Conservation (phyloP, 2,888 invertebrate genomes). For the Polydrusus tereticollis region DNA sequence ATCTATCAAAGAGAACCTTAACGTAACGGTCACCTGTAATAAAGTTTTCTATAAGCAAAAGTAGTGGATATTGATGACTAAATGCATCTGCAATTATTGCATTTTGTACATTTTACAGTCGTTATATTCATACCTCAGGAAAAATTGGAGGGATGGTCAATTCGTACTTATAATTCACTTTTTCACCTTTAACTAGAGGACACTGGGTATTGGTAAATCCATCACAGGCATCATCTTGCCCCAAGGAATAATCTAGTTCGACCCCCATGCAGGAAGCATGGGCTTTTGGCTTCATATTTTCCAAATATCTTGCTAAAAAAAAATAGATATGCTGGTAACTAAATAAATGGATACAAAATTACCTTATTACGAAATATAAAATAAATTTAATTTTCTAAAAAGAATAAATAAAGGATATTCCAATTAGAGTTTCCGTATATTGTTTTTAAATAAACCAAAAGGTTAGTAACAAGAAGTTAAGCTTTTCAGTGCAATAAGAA, state of each 20-base stretch:
- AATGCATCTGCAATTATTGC: not conserved
- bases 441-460: no score
- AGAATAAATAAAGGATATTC: no score
- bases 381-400: no score
- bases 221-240: constrained; percentile 51
- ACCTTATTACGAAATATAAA: no score
- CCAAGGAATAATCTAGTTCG: constrained; percentile 44
- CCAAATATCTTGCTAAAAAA: constrained; percentile 52
- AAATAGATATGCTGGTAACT: no score
- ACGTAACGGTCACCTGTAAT: constrained; percentile 47
- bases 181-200: constrained; percentile 51
- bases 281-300: constrained; percentile 47
- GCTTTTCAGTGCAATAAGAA: no score
- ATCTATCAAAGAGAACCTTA: constrained; percentile 46
- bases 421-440: no score
- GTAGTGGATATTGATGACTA: not conserved
- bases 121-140: constrained; percentile 43
- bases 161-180: constrained; percentile 47
- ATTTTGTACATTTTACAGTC: not conserved
- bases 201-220: constrained; percentile 53
- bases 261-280: constrained; percentile 44
- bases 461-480: no score
- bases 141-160: constrained; percentile 48
- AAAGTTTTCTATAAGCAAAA: not conserved
- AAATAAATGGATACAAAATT: no score